These are phyloP conservation scores for Xestia sexstrigata DNA, from an alignment of 2,888 invertebrate species.

Conservation along the genomic window DNA sequence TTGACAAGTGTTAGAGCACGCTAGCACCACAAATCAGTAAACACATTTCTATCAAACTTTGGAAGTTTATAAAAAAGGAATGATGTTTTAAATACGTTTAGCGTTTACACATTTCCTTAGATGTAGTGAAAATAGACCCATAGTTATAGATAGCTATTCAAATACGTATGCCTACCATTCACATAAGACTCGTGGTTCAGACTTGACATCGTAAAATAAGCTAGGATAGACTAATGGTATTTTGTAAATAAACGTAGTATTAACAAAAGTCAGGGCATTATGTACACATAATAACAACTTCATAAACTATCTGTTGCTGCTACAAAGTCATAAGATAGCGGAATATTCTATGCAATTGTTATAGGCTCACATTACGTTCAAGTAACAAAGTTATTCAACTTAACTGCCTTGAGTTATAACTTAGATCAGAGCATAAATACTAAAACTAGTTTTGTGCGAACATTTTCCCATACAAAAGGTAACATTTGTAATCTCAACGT, in stretches of 20 bases:
- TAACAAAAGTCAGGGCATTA: neutral
- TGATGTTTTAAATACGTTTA: neutral
- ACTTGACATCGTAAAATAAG: neutral
- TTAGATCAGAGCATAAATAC: constrained; percentile 34
- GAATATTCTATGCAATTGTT: constrained; percentile 49
- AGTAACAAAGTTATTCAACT: constrained; percentile 41
- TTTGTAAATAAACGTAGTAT: neutral
- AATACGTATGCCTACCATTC: neutral
- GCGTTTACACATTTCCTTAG: neutral
- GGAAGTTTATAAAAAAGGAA: neutral
- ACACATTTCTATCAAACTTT: neutral
- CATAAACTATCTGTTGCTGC: constrained; percentile 42
- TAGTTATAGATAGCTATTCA: neutral
- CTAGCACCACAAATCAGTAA: neutral
- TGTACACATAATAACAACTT: neutral
- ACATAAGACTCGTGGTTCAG: neutral
- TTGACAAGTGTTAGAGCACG: neutral
- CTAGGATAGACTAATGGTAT: neutral
- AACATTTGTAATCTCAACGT: constrained; percentile 46
- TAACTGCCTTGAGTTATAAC: constrained; percentile 27
- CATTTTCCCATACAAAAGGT: constrained; percentile 42
- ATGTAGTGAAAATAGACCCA: neutral
- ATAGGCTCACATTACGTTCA: constrained; percentile 32
- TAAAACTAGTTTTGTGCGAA: constrained; percentile 30
- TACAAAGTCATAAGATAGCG: constrained; percentile 10